Conservation (phyloP, 1,140 invertebrate species). For the Neodiprion lecontei region DNA sequence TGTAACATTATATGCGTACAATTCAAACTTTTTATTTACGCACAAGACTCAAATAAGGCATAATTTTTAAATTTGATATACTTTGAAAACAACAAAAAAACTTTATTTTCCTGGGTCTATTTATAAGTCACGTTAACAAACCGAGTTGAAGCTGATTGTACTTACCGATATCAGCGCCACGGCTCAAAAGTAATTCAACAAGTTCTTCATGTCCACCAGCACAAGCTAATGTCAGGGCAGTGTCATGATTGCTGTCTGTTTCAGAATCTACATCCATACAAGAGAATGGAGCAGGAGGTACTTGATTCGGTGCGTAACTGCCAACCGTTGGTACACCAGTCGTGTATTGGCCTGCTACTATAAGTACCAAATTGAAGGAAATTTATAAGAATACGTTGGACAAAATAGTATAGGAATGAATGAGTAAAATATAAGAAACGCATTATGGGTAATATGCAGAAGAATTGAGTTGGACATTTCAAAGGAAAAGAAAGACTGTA, state of each 20-base stretch:
- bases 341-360: conserved; percentile 47
- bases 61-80: neutral
- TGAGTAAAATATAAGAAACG: too few species aligned
- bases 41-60: neutral
- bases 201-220: conserved; percentile 96
- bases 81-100: neutral
- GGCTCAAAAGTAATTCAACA: conserved; percentile 86
- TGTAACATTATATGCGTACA: too few species aligned
- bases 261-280: conserved; percentile 93
- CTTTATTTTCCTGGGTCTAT: too few species aligned
- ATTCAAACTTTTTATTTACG: neutral
- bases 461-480: too few species aligned
- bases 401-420: too few species aligned
- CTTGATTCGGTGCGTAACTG: conserved; percentile 54
- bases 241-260: conserved; percentile 98
- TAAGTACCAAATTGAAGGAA: neutral
- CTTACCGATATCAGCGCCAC: conserved; percentile 88
- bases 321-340: conserved; percentile 45
- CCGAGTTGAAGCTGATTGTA: neutral
- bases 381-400: too few species aligned
- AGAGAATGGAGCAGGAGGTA: conserved; percentile 63
- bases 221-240: conserved; percentile 95
- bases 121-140: neutral
- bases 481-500: too few species aligned
- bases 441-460: too few species aligned